Base-by-base conservation (phyloP, 1,140 invertebrate species). In the Heliconius hermathena region DNA sequence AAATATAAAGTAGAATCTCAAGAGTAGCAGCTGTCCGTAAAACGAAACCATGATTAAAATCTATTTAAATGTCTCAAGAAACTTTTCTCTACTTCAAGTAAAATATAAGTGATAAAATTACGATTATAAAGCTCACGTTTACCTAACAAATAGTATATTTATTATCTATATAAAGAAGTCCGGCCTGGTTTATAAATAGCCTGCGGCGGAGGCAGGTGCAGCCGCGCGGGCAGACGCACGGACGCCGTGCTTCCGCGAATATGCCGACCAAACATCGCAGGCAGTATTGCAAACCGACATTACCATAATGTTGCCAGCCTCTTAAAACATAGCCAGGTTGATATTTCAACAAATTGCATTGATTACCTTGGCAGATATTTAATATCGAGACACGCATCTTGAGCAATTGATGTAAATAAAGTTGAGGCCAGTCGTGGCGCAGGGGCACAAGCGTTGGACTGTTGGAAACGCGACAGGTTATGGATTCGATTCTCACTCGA, bases 131-230 rank as follows among this genome's bases (percentile, higher is more conserved):
- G 77, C 41, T 54, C 52, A 54, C 60, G 52, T 81, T 73, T 82
- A 79, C 52, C 66, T 83, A 76, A 82, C 77, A 76, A 66, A 29
- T 66, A 66, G 79, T 80, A 76, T 80, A 82, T 72, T 84, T 82
- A 86, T 90, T 88, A 84, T 91, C 88, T 90, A 88, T 91, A 86
- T 87, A 78, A 26, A 78, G 82, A 85, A 86, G 89, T 89, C 86
- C 85, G 85, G 85, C 87, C 87, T 88, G 91, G 86, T 92, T 93
- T 94, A 94, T 91, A 91, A 94, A 93, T 93, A 94, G 90, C 90
- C 81, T 8, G 85, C 87, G 89, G 89, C 86, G 77, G 73, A 82
- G 88, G 90, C 90, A 90, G 88, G 90, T 93, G 91, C 85, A 82
- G 80, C 83, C 82, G 82, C 80, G 72, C 82, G 73, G 78, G 87